These are phyloP conservation scores for Hoplostethus atlanticus DNA, from an alignment of 2,797 vertebrate species.

Conservation along the genomic window DNA sequence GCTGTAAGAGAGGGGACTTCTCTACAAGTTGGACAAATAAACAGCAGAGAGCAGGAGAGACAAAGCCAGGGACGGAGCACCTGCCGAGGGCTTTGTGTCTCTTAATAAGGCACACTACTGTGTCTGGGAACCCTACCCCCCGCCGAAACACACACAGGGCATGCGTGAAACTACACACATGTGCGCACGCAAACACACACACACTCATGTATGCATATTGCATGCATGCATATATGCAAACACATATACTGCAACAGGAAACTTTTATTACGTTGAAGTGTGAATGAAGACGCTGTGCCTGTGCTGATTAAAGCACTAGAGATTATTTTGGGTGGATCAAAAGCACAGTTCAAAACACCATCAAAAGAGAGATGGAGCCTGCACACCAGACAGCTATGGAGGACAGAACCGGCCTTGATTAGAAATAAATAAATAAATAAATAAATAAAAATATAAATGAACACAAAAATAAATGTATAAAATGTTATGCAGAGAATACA, in stretches of 20 bases:
- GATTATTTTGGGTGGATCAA: no score
- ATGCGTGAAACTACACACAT: slow-evolving; percentile 19
- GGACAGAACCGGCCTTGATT: no score
- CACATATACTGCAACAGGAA: no score
- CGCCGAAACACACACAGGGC: slow-evolving; percentile 7
- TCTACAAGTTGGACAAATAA: slow-evolving; percentile 76
- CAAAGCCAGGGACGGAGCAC: slow-evolving; percentile 75
- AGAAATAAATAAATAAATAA: neutral
- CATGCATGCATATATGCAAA: neutral
- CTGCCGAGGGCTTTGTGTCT: slow-evolving; percentile 75
- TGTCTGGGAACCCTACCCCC: slow-evolving; percentile 33
- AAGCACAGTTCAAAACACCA: neutral
- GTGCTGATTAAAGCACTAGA: no score
- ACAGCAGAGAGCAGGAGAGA: slow-evolving; percentile 69
- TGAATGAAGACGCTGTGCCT: no score
- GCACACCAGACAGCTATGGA: neutral
- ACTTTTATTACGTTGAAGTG: no score
- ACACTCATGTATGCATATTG: neutral
- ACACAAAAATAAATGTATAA: no score
- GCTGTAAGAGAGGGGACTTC: slow-evolving; percentile 58
- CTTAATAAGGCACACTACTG: slow-evolving; percentile 62
- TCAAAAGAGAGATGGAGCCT: neutral
- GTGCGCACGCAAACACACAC: neutral
- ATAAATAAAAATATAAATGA: neutral
- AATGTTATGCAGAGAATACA: no score